phyloP scores from a whole-genome alignment of 2,888 invertebrate genomes.

The Drosophila vallismaia region DNA sequence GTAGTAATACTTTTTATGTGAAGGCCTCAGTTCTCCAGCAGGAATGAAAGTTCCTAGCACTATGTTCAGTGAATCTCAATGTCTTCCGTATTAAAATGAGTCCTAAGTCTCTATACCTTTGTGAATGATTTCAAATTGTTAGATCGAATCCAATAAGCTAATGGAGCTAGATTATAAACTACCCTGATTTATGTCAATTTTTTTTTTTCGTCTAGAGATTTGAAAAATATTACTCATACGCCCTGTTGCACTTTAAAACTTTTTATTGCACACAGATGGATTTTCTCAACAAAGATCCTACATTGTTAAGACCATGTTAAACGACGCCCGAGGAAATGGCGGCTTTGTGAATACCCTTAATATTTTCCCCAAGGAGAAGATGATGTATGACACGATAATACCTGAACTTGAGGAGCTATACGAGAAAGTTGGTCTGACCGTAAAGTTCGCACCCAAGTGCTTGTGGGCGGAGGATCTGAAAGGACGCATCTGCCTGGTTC shows the following conservation, averaged over 20 bases:
- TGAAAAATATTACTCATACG: conserved; percentile 1
- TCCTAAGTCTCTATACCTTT: too few species aligned
- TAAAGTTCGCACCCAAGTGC: conserved; percentile 80
- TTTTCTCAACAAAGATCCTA: conserved; percentile 77
- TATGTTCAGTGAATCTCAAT: too few species aligned
- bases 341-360: conserved; percentile 76
- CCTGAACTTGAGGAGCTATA: conserved; percentile 80
- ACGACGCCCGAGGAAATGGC: conserved; percentile 71
- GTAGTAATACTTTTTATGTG: too few species aligned
- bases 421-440: conserved; percentile 59
- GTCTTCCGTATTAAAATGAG: too few species aligned
- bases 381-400: conserved; percentile 79
- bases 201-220: too few species aligned
- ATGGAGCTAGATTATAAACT: too few species aligned
- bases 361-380: conserved; percentile 81
- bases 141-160: too few species aligned
- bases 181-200: too few species aligned
- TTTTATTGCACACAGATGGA: conserved; percentile 72
- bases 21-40: too few species aligned
- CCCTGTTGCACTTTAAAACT: too few species aligned
- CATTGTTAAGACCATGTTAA: conserved; percentile 79
- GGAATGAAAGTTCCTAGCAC: too few species aligned
- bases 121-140: too few species aligned
- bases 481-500: conserved; percentile 73
- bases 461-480: conserved; percentile 72